Evolutionary conservation across 92 coral and sea anemone species (phyloP), one percentile per base, ranked within the genome.

Genomic region (Plumapathes pennacea): DNA sequence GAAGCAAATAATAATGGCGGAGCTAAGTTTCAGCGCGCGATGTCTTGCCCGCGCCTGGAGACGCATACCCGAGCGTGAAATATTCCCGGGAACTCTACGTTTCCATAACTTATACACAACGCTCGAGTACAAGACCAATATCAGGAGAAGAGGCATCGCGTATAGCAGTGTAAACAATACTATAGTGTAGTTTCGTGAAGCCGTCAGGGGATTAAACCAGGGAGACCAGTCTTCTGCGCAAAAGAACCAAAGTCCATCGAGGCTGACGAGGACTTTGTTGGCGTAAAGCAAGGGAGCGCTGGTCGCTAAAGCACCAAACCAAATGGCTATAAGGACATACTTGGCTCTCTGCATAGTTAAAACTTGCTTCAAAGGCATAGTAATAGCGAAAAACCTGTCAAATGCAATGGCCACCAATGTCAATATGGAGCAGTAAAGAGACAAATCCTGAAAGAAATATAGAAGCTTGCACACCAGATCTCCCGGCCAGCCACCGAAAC

Each of bases 141-240:
- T 75, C 0, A 52, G 23, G 2, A 51, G 11, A n/a, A 82, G 32
- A 0, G 83, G 88, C 3, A 82, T 45, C 13, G 64, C 32, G 60
- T 82, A 82, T 23, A 82, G 75, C 22, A 75, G 50, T 2, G 56
- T 24, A 15, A 82, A 82, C 3, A 82, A 69, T 13, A 78, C 38
- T n/a, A 78, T 56, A 8, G 96, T 83, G 51, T 78, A 88, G 54
- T 46, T 38, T 26, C 66, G 77, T 11, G 82, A 62, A 3, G 90
- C 77, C 18, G 47, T 32, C 42, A 69, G 46, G 29, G 80, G 78
- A 32, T 83, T 54, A 29, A 83, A 83, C 0, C 62, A 53, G 8
- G 54, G 74, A 4, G 89, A 75, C 96, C 96, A 88, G 32, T 62
- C 45, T 33, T 88, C 96, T 10, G 72, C 25, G 64, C 96, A 88